Evolutionary conservation across 2,888 invertebrate species (phyloP).

Genomic region (Dicycla oo): DNA sequence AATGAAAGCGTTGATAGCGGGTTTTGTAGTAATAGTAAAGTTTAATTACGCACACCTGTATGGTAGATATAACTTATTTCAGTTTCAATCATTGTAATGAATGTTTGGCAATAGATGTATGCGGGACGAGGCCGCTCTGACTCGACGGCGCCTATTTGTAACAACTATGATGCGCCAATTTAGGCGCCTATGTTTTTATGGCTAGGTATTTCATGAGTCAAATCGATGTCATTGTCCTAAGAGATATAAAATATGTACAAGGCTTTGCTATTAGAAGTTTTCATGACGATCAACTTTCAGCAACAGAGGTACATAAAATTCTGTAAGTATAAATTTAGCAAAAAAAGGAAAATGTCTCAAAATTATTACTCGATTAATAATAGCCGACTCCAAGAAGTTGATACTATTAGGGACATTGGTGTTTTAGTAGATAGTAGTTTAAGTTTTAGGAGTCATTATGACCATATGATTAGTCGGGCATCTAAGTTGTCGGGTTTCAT

Average conservation of each 20-base stretch:
- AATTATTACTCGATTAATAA: no score
- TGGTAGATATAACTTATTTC: constrained; percentile 25
- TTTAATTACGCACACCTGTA: constrained; percentile 46
- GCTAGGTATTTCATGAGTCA: no score
- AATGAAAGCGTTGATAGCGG: constrained; percentile 48
- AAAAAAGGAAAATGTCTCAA: no score
- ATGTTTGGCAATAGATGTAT: constrained; percentile 48
- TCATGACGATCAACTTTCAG: neutral
- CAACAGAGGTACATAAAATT: neutral
- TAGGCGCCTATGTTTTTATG: constrained; percentile 21
- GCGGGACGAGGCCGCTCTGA: constrained; percentile 40
- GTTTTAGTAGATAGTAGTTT: no score
- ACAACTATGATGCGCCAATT: constrained; percentile 34
- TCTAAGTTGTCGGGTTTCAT: no score
- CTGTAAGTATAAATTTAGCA: no score
- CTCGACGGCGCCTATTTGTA: constrained; percentile 41
- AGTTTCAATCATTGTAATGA: constrained; percentile 47
- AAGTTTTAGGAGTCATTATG: no score
- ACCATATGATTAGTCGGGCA: no score
- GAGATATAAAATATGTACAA: neutral
- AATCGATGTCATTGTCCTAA: neutral
- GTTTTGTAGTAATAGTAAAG: constrained; percentile 43
- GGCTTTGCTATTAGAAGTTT: neutral
- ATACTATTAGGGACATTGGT: no score
- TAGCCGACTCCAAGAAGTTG: no score